These are phyloP conservation scores for Scrobipalpa costella DNA, from an alignment of 2,888 invertebrate species.

Conservation along the genomic window DNA sequence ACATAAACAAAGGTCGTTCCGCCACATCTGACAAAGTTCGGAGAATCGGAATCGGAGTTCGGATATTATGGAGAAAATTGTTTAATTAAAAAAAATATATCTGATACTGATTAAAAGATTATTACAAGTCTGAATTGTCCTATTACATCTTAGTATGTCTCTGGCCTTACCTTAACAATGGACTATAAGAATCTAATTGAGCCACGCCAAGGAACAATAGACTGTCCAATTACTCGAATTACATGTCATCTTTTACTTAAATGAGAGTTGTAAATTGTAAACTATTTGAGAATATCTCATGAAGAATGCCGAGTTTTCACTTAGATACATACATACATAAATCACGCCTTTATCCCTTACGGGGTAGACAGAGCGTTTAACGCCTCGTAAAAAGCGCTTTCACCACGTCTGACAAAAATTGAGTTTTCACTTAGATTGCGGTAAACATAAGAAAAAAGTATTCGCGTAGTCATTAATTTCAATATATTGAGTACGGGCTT, in stretches of 20 bases:
- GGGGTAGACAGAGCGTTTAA: no score
- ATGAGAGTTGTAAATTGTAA: slow-evolving; percentile 7
- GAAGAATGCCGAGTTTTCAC: not conserved
- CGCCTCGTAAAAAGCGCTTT: no score
- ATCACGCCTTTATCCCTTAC: no score
- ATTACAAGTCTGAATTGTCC: not conserved
- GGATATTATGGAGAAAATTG: no score
- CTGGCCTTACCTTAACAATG: slow-evolving; percentile 43
- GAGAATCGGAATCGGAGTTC: no score
- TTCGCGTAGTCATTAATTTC: no score
- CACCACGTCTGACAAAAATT: no score
- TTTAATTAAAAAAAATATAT: not conserved
- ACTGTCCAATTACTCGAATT: slow-evolving; percentile 43
- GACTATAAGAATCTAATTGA: slow-evolving; percentile 50
- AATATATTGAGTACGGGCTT: no score
- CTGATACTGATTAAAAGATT: not conserved
- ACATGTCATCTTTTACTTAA: slow-evolving; percentile 41
- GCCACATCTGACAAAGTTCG: no score
- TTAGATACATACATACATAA: no score
- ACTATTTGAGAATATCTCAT: not conserved
- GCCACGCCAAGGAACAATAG: slow-evolving; percentile 44
- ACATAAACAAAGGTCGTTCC: no score
- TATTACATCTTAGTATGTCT: not conserved
- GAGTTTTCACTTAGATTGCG: not conserved
- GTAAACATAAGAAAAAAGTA: not conserved